A percentile compares a stretch with the other conserved stretches of the same genome.
phyloP scores from a whole-genome alignment of 2,113 vertebrate genomes.

The Irena cyanogastra region DNA sequence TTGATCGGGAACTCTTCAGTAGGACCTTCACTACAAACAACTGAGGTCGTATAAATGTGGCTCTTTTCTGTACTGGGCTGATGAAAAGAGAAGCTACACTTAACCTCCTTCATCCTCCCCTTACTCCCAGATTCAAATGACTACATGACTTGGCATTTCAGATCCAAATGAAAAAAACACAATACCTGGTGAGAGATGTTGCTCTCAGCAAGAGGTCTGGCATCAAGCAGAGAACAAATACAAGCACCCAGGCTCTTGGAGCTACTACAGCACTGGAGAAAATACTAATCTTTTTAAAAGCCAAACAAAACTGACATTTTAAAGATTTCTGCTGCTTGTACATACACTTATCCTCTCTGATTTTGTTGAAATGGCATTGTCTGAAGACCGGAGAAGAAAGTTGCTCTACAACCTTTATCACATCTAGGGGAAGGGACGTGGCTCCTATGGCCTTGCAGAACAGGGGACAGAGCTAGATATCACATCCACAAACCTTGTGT shows the following conservation, averaged over 20 bases:
- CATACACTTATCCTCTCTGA: not conserved
- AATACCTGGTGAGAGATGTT: conserved; percentile 29
- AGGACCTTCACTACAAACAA: conserved; percentile 25
- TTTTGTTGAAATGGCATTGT: not conserved
- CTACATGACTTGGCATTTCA: conserved; percentile 36
- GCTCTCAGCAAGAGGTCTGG: not conserved
- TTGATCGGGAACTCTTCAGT: conserved; percentile 41
- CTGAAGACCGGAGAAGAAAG: not conserved
- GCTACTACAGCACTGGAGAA: not conserved
- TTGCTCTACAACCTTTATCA: not conserved
- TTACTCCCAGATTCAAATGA: conserved; percentile 25
- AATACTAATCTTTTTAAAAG: not conserved
- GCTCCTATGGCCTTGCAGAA: not conserved
- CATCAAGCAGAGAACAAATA: not conserved
- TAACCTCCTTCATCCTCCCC: conserved; percentile 55
- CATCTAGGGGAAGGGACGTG: not conserved
- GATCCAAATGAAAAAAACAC: conserved; percentile 27
- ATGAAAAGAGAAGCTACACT: conserved; percentile 60
- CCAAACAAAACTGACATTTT: not conserved
- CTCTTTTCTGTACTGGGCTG: conserved; percentile 57
- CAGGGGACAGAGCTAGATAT: not conserved
- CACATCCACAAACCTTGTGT: not conserved
- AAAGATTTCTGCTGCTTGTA: not conserved
- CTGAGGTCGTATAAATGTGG: conserved; percentile 13
- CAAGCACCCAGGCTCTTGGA: not conserved